phyloP scores from a whole-genome alignment of 2,797 vertebrate species.

The Lacerta bilineata region DNA sequence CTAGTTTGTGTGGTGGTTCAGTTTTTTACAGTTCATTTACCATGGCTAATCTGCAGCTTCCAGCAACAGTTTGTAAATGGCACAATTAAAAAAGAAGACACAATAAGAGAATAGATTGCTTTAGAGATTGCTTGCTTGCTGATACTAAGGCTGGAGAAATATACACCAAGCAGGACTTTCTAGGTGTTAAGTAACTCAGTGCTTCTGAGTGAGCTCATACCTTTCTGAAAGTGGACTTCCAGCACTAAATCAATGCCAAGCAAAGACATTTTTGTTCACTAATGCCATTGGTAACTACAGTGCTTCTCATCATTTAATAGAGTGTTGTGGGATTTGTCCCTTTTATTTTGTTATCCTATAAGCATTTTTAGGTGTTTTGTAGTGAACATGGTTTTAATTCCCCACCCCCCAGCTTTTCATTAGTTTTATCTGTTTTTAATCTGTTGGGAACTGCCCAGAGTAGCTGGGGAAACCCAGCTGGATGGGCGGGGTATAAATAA shows the following conservation, averaged over 20 bases:
- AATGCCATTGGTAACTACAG: no score
- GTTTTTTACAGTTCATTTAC: conserved; percentile 66
- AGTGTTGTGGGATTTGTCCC: no score
- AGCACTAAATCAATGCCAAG: background rate
- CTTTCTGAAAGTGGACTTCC: background rate
- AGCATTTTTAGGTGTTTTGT: no score
- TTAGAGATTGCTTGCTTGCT: conserved; percentile 55
- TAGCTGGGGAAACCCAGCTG: no score
- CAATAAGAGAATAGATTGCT: conserved; percentile 52
- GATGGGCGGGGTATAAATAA: no score
- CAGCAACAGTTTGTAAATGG: conserved; percentile 58
- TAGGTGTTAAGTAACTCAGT: background rate
- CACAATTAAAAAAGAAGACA: conserved; percentile 58
- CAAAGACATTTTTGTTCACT: no score
- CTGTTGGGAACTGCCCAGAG: no score
- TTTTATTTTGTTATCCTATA: no score
- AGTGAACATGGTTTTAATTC: no score
- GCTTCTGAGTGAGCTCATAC: background rate
- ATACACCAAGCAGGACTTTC: conserved; percentile 24
- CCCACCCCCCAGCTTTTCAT: no score
- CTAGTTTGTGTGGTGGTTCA: conserved; percentile 48
- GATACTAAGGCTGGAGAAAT: conserved; percentile 50
- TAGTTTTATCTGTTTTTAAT: no score
- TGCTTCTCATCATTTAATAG: no score
- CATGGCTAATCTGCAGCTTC: conserved; percentile 65